phyloP scores from a whole-genome alignment of 2,797 vertebrate genomes.

The Varecia variegata region DNA sequence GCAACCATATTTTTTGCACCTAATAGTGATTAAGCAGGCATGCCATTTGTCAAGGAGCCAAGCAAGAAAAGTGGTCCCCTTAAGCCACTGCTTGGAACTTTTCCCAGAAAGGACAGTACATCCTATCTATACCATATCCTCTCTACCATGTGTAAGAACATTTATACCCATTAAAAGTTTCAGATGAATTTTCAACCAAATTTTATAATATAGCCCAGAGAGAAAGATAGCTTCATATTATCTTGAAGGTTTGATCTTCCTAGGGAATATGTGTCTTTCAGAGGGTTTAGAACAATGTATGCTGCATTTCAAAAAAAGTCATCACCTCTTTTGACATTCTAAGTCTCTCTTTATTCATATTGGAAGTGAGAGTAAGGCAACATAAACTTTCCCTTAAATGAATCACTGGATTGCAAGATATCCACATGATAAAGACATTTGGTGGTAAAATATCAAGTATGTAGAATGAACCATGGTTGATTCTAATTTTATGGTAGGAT shows the following conservation, averaged over 20 bases:
- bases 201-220: slow-evolving; percentile 31
- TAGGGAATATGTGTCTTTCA: slow-evolving; percentile 59
- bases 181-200: slow-evolving; percentile 54
- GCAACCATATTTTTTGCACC: slow-evolving; percentile 16
- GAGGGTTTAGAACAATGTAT: slow-evolving; percentile 59
- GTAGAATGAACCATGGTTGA: slow-evolving; percentile 14
- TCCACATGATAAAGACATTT: slow-evolving; percentile 10
- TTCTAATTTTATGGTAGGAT: background rate
- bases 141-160: background rate
- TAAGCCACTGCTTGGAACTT: slow-evolving; percentile 33
- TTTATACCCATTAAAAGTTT: slow-evolving; percentile 60
- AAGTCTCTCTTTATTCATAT: slow-evolving; percentile 62
- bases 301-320: slow-evolving; percentile 61
- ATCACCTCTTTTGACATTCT: slow-evolving; percentile 58
- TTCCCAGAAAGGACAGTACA: slow-evolving; percentile 19
- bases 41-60: background rate
- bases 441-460: background rate
- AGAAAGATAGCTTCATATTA: slow-evolving; percentile 62
- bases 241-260: slow-evolving; percentile 72
- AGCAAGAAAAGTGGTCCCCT: slow-evolving; percentile 46
- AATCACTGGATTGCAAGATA: slow-evolving; percentile 57
- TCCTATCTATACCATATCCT: background rate
- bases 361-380: slow-evolving; percentile 38
- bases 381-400: slow-evolving; percentile 39
- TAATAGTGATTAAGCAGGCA: slow-evolving; percentile 18